Conservation (phyloP, 2,888 invertebrate genomes). For the Mystacides longicornis region DNA sequence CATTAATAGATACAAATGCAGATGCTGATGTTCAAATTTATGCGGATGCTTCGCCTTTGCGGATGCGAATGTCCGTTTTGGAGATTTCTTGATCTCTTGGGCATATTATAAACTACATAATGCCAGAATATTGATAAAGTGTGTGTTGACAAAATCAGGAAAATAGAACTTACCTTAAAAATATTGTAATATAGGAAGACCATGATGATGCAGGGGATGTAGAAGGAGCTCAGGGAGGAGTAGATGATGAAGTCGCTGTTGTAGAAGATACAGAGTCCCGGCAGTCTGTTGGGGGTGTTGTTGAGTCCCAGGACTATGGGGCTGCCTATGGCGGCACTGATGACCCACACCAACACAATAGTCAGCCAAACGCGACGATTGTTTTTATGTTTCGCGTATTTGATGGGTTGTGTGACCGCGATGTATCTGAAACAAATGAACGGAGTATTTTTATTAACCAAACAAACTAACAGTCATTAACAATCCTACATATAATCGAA, state of each 20-base stretch:
- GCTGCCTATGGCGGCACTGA: slow-evolving; percentile 85
- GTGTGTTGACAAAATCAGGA: too few species aligned
- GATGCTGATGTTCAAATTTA: too few species aligned
- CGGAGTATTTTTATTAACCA: too few species aligned
- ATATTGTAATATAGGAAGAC: slow-evolving; percentile 96
- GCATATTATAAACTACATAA: too few species aligned
- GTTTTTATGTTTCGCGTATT: slow-evolving; percentile 98
- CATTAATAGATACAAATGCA: too few species aligned
- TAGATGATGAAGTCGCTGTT: slow-evolving; percentile 97
- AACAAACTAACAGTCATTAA: too few species aligned
- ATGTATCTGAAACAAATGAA: slow-evolving; percentile 71
- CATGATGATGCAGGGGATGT: slow-evolving; percentile 98
- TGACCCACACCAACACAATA: slow-evolving; percentile 91
- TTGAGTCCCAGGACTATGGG: slow-evolving; percentile 96
- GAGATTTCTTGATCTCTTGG: too few species aligned
- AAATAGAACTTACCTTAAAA: slow-evolving; percentile 65
- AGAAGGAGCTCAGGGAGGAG: slow-evolving; percentile 97
- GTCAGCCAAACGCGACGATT: slow-evolving; percentile 90
- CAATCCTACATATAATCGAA: too few species aligned
- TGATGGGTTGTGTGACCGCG: slow-evolving; percentile 97
- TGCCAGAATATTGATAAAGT: too few species aligned
- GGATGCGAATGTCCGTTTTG: too few species aligned
- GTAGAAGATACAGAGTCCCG: slow-evolving; percentile 89
- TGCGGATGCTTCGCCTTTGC: too few species aligned
- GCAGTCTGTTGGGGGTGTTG: slow-evolving; percentile 78